Base-by-base conservation (phyloP, 2,888 invertebrate genomes). In the Diarsia brunnea region DNA sequence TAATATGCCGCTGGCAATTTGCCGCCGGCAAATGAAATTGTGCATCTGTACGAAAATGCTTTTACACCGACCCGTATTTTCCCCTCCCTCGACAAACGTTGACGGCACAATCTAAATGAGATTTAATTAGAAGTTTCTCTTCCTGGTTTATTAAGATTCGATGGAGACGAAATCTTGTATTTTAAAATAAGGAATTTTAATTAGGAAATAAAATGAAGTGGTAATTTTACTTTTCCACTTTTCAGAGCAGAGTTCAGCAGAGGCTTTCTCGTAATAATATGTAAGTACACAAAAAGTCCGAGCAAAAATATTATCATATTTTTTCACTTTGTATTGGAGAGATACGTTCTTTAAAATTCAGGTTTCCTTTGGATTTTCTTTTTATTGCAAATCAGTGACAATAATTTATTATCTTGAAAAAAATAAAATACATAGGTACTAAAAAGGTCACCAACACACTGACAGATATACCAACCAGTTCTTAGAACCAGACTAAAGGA, bases 31-130 rank as follows among this genome's bases (percentile, higher is more conserved):
- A 83, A 82, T 86, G 73, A 78, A 85, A 85, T 85, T 87, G 85
- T 87, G 87, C 87, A 85, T 85, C 84, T 87, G 84, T 80, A 82
- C 82, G 80, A 78, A 82, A 85, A 85, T 66, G 84, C 77, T 81
- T 86, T 85, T 81, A 82, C 63, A 79, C 66, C 66, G 67, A 47
- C 66, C 63, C 71, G 72, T 85, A 73, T 84, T 80, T 83, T 73
- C 78, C 58, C 27, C 55, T 65, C 73, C 38, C 70, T 69, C 58
- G 55, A 70, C 70, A 75, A 84, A 79, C 75, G 68, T 69, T 69
- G 64, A 73, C 77, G 69, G 66, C 65, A 27, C 70, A 83, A 77
- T 72, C 51, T 83, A 75, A 84, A 78, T 81, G 70, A 69, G 66
- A 68, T 79, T 79, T 75, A 80, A 84, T 87, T 82, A 77, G 55